Percentiles rank a stretch among this genome's conserved stretches.
phyloP scores from a whole-genome alignment of 53 echinoderm and acorn worm species.

The Paracentrotus lividus region DNA sequence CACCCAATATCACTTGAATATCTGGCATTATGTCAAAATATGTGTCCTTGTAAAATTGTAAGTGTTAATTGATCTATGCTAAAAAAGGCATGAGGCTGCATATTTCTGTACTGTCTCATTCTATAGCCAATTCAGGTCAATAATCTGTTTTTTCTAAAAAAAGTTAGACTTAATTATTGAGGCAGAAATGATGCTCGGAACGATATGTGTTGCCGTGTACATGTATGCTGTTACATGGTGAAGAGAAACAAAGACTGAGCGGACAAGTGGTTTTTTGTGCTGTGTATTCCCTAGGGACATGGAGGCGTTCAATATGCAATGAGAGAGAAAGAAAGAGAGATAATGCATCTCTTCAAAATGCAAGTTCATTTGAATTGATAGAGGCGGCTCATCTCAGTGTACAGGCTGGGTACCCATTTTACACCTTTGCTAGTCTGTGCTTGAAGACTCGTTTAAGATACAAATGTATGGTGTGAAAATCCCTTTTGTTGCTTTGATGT shows the following conservation, averaged over 20 bases:
- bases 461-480: background rate
- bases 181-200: background rate
- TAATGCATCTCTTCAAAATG: slow-evolving; percentile 10
- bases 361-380: slow-evolving; percentile 45
- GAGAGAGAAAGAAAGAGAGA: no score
- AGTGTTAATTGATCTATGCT: slow-evolving; percentile 16
- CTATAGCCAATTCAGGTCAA: slow-evolving; percentile 3
- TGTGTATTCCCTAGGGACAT: slow-evolving; percentile 12
- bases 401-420: slow-evolving; percentile 6
- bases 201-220: background rate
- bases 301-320: slow-evolving; percentile 40
- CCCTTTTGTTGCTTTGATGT: background rate
- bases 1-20: slow-evolving; percentile 49
- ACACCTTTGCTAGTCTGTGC: slow-evolving; percentile 30
- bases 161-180: background rate
- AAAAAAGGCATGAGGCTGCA: background rate
- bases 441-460: background rate
- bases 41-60: slow-evolving; percentile 11
- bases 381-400: background rate
- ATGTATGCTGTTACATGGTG: background rate
- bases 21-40: slow-evolving; percentile 46
- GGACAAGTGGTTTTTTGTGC: slow-evolving; percentile 14
- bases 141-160: background rate
- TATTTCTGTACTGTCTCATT: background rate
- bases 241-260: slow-evolving; percentile 24